These are phyloP conservation scores for Labroides dimidiatus DNA, from an alignment of 2,797 vertebrate species.

Conservation along the genomic window DNA sequence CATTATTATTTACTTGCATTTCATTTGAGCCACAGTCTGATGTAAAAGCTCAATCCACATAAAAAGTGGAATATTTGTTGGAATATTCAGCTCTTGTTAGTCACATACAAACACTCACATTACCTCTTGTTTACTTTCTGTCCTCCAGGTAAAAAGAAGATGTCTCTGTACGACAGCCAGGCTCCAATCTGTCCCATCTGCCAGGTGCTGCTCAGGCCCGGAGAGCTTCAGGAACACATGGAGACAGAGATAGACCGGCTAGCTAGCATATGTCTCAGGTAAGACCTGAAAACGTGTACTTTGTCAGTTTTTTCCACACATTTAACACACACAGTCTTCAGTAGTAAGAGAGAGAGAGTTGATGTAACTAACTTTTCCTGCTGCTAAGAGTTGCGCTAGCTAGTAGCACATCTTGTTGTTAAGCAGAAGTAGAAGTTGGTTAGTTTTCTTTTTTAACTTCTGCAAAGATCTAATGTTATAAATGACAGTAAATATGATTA, in stretches of 20 bases:
- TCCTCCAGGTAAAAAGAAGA: slow-evolving; percentile 95
- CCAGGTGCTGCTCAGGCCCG: slow-evolving; percentile 95
- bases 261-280: slow-evolving; percentile 93
- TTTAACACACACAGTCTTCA: not conserved
- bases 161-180: slow-evolving; percentile 96
- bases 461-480: too few species aligned
- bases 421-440: too few species aligned
- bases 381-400: too few species aligned
- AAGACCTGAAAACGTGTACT: slow-evolving; percentile 25
- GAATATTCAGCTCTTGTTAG: not conserved
- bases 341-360: too few species aligned
- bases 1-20: too few species aligned
- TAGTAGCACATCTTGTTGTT: too few species aligned
- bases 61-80: not conserved
- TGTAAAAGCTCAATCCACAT: not conserved
- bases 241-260: slow-evolving; percentile 98
- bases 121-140: slow-evolving; percentile 1
- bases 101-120: not conserved
- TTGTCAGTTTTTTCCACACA: not conserved
- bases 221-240: slow-evolving; percentile 98
- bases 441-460: too few species aligned
- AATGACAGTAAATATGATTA: too few species aligned
- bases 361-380: too few species aligned
- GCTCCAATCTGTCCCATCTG: slow-evolving; percentile 98
- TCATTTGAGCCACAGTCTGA: too few species aligned